Percentiles rank a stretch among this genome's conserved stretches.
Conservation (phyloP, 2,113 vertebrate species). For the Hoplias malabaricus region DNA sequence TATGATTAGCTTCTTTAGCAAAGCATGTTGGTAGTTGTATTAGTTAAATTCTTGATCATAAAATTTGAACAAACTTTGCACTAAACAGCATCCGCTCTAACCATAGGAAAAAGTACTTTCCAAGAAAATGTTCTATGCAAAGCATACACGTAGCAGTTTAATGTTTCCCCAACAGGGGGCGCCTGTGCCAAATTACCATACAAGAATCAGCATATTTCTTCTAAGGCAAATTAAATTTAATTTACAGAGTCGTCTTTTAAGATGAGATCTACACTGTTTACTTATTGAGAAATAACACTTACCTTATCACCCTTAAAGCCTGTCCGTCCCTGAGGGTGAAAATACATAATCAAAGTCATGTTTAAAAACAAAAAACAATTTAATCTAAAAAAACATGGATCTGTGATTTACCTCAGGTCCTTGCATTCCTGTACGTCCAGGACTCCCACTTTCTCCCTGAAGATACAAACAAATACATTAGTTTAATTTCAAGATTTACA, state of each 20-base stretch:
- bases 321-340: slow-evolving; percentile 72
- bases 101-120: too few relatives aligned
- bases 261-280: not conserved
- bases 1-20: too few relatives aligned
- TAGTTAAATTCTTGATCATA: too few relatives aligned
- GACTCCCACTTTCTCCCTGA: slow-evolving; percentile 76
- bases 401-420: slow-evolving; percentile 74
- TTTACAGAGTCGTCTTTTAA: not conserved
- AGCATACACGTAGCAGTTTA: too few relatives aligned
- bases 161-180: too few relatives aligned
- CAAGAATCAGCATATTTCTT: too few relatives aligned
- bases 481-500: not conserved
- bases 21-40: too few relatives aligned
- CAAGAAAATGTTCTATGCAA: too few relatives aligned
- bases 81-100: too few relatives aligned
- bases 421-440: slow-evolving; percentile 76
- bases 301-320: slow-evolving; percentile 87
- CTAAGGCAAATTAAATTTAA: too few relatives aligned
- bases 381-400: not conserved
- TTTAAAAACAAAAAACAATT: not conserved
- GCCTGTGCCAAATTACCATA: too few relatives aligned
- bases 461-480: slow-evolving; percentile 2
- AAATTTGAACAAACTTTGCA: too few relatives aligned
- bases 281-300: slow-evolving; percentile 37
- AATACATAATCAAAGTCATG: not conserved